Conservation (phyloP, 2,797 vertebrate genomes). For the Emys orbicularis region DNA sequence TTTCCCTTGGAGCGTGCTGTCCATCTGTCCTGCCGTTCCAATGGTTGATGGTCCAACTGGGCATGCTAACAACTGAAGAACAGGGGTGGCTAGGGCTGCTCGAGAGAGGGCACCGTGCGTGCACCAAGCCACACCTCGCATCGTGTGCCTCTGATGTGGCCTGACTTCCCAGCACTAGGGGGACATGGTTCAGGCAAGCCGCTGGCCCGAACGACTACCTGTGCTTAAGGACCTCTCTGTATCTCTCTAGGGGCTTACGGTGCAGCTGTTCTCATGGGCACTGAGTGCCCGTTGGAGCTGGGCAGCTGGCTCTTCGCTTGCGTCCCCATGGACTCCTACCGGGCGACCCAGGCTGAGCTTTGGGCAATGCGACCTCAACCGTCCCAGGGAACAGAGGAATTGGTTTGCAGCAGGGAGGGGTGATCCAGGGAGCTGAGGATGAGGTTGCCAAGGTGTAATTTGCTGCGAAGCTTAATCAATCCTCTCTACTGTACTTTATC, state of each 20-base stretch:
- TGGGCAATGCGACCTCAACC: not conserved
- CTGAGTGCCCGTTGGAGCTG: rapidly evolving
- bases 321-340: rapidly evolving
- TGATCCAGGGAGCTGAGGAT: not conserved
- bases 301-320: too few relatives aligned
- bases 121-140: too few relatives aligned
- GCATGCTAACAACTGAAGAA: not conserved
- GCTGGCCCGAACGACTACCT: not conserved
- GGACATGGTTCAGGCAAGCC: not conserved
- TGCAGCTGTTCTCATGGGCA: not conserved
- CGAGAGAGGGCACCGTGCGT: too few relatives aligned
- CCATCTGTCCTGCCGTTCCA: not conserved
- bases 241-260: rapidly evolving
- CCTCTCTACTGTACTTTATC: slow-evolving; percentile 33
- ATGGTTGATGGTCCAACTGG: not conserved
- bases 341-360: not conserved
- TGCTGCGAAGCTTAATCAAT: slow-evolving; percentile 29
- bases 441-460: slow-evolving; percentile 14
- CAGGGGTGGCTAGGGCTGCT: not conserved
- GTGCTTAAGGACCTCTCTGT: not conserved
- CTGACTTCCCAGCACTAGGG: rapidly evolving
- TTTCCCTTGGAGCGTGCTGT: not conserved
- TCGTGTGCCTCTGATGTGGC: not conserved
- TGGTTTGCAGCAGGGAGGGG: not conserved
- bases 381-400: not conserved